Percentiles rank a stretch among this genome's conserved stretches.
Evolutionary conservation across 35 echinoderm and acorn worm genomes (phyloP).

Genomic region (Hemicentrotus pulcherrimus): DNA sequence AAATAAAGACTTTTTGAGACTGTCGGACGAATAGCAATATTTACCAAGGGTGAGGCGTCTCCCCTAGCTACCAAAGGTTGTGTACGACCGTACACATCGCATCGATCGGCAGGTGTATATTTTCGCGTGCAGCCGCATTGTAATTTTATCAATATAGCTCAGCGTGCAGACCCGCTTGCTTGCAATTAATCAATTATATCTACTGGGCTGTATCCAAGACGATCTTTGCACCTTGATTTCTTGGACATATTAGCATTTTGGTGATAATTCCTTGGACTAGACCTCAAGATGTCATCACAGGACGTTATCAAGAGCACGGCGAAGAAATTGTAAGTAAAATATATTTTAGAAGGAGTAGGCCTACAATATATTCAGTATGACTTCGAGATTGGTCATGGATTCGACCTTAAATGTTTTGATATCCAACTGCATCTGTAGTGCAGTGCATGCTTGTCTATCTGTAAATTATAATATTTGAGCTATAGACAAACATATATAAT

Average conservation of each 20-base stretch:
- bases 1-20: neutral
- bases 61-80: constrained; percentile 48
- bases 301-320: constrained; percentile 92
- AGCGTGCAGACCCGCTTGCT: neutral
- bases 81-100: constrained; percentile 9
- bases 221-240: neutral
- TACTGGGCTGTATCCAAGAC: neutral
- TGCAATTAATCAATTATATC: constrained; percentile 15
- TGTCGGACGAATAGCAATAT: constrained; percentile 26
- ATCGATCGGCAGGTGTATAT: neutral
- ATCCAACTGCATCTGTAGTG: too few species aligned
- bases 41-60: constrained; percentile 35
- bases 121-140: neutral
- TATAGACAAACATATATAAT: too few species aligned
- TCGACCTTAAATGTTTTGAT: too few species aligned
- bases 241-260: neutral
- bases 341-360: neutral
- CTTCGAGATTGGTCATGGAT: too few species aligned
- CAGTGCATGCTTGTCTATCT: too few species aligned
- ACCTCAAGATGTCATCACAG: constrained; percentile 75
- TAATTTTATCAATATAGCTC: neutral
- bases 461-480: too few species aligned
- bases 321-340: constrained; percentile 83
- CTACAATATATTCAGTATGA: too few species aligned
- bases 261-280: neutral